A percentile compares a stretch with the other conserved stretches of the same genome.
phyloP scores from a whole-genome alignment of 2,113 vertebrate species.

The Dromas ardeola region DNA sequence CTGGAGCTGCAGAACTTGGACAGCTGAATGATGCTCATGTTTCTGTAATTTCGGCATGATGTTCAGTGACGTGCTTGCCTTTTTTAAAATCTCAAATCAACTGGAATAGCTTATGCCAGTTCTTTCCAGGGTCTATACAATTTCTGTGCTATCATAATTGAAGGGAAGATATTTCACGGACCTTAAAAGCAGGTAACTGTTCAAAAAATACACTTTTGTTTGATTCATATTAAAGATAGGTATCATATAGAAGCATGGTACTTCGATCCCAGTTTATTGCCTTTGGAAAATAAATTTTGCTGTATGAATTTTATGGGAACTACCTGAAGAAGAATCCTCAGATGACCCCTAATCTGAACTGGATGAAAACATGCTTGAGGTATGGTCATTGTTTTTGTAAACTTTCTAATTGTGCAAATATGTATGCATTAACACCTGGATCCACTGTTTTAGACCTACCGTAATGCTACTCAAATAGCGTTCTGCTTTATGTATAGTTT shows the following conservation, averaged over 20 bases:
- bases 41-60: neutral
- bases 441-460: neutral
- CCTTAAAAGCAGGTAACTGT: neutral
- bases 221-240: neutral
- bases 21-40: neutral
- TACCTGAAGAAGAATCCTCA: neutral
- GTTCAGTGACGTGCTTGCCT: neutral
- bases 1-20: neutral
- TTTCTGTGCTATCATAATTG: neutral
- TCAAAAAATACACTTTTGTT: neutral
- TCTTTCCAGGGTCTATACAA: neutral
- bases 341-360: neutral
- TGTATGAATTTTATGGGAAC: neutral
- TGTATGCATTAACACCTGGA: neutral
- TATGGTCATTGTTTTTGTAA: neutral
- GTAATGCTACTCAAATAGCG: neutral
- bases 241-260: neutral
- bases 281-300: neutral
- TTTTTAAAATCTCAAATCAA: neutral
- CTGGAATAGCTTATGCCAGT: neutral
- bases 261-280: neutral
- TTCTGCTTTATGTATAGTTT: neutral
- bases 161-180: neutral
- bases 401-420: neutral
- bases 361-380: neutral